A percentile compares a stretch with the other conserved stretches of the same genome.
phyloP scores from a whole-genome alignment of 2,888 invertebrate genomes.

The Prenolepis imparis region DNA sequence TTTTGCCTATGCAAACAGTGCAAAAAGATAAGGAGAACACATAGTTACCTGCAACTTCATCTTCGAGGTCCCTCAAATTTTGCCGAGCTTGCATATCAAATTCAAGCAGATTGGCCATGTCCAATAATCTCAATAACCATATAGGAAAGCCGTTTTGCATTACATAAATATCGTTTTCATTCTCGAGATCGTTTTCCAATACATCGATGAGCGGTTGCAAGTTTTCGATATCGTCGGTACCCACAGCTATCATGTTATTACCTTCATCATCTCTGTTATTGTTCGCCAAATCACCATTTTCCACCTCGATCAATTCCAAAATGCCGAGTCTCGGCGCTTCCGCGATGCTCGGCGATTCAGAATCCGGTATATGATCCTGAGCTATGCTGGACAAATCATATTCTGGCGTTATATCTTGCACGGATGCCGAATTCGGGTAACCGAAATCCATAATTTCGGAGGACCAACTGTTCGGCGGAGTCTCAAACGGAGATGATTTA shows the following conservation, averaged over 20 bases:
- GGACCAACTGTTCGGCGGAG: constrained; percentile 79
- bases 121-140: constrained; percentile 80
- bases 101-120: constrained; percentile 74
- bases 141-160: constrained; percentile 80
- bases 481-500: constrained; percentile 73
- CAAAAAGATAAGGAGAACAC: neutral
- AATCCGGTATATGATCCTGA: constrained; percentile 75
- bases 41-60: constrained; percentile 63
- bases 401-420: constrained; percentile 81
- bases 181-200: constrained; percentile 81
- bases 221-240: constrained; percentile 76
- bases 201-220: constrained; percentile 80
- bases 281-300: constrained; percentile 87
- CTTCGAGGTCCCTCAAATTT: constrained; percentile 40
- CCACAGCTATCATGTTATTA: constrained; percentile 85
- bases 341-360: constrained; percentile 76
- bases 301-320: constrained; percentile 79
- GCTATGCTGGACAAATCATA: constrained; percentile 80
- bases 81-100: constrained; percentile 54
- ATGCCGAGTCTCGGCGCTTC: constrained; percentile 75
- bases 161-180: constrained; percentile 82
- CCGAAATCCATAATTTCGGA: constrained; percentile 83
- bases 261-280: constrained; percentile 87
- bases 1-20: neutral
- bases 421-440: constrained; percentile 82